Conservation (phyloP, 2,113 vertebrate genomes). For the Mungos mungo region DNA sequence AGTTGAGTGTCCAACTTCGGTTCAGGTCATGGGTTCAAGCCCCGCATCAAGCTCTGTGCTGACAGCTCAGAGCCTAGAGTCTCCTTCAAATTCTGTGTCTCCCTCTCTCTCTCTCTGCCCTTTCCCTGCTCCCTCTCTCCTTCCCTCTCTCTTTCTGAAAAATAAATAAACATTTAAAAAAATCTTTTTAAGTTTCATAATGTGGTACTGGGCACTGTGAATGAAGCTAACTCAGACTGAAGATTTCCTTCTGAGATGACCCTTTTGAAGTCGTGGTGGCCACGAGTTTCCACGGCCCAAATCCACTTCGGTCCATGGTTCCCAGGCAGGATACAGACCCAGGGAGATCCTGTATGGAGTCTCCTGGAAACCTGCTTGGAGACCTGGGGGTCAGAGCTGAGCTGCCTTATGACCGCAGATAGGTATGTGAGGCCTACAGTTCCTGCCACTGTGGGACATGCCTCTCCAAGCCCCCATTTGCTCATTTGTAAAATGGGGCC, state of each 20-base stretch:
- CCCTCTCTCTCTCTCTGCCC: too few relatives aligned
- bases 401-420: background rate
- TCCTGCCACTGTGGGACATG: background rate
- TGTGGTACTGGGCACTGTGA: background rate
- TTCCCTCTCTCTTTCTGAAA: too few relatives aligned
- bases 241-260: background rate
- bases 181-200: background rate
- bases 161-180: too few relatives aligned
- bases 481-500: background rate
- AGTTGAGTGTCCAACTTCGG: too few relatives aligned
- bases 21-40: too few relatives aligned
- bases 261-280: background rate
- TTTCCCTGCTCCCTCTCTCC: too few relatives aligned
- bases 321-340: background rate
- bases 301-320: background rate
- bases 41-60: too few relatives aligned
- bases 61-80: too few relatives aligned
- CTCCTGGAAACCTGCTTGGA: background rate
- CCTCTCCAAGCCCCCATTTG: background rate
- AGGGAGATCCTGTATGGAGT: rapidly evolving
- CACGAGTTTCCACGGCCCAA: background rate
- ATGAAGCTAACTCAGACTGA: background rate
- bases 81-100: too few relatives aligned
- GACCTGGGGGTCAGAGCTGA: background rate
- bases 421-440: background rate